phyloP scores from a whole-genome alignment of 2,888 invertebrate genomes.

The Lobophora halterata region DNA sequence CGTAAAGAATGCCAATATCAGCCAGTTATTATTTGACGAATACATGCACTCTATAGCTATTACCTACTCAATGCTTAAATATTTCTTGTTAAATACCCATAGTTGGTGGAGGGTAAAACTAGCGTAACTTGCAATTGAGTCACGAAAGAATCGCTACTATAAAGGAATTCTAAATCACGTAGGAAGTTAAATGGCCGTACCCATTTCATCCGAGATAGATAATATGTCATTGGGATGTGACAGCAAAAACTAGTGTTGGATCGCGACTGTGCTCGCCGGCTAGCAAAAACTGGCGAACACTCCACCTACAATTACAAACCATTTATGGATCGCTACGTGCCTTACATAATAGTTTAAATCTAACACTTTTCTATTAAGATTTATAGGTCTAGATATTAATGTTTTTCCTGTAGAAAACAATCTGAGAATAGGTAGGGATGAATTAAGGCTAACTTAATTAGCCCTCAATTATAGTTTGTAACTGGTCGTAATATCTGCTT shows the following conservation, averaged over 20 bases:
- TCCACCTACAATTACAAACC: constrained; percentile 74
- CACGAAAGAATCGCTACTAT: constrained; percentile 26
- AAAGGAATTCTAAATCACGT: constrained; percentile 24
- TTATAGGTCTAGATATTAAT: constrained; percentile 29
- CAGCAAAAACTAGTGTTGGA: constrained; percentile 69
- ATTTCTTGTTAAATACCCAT: constrained; percentile 6
- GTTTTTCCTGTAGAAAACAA: constrained; percentile 18
- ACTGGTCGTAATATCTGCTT: too few relatives aligned
- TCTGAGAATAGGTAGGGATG: too few relatives aligned
- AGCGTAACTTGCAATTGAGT: constrained; percentile 22
- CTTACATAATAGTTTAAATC: constrained; percentile 64
- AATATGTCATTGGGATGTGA: constrained; percentile 67
- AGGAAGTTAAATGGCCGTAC: constrained; percentile 32
- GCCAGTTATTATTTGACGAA: too few relatives aligned
- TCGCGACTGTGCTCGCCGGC: constrained; percentile 63
- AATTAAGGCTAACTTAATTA: too few relatives aligned
- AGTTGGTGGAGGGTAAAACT: constrained; percentile 9
- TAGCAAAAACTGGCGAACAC: constrained; percentile 61
- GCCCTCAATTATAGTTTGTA: too few relatives aligned
- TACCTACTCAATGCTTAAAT: too few relatives aligned
- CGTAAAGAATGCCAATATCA: too few relatives aligned
- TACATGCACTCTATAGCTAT: too few relatives aligned
- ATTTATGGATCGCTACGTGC: constrained; percentile 69
- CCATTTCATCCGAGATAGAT: constrained; percentile 32
- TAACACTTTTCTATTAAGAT: constrained; percentile 54